phyloP scores from a whole-genome alignment of 2,113 vertebrate species.

The Etia nguti region DNA sequence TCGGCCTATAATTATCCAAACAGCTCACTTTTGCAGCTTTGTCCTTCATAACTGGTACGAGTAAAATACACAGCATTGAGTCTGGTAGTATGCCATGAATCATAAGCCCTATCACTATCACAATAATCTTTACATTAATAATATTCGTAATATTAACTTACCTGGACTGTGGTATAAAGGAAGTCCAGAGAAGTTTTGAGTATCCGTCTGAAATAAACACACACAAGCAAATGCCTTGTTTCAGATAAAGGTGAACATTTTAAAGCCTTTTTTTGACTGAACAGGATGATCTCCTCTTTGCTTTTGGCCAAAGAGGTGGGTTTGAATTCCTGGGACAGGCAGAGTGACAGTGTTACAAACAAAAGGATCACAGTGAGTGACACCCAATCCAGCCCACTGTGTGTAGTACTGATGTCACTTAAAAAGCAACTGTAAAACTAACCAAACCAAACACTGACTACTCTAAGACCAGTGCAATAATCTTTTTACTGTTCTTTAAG shows the following conservation, averaged over 20 bases:
- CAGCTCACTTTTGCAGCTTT: too few species aligned
- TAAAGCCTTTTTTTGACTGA: neutral
- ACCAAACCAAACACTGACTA: neutral
- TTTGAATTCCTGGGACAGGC: slow-evolving; percentile 14
- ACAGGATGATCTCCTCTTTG: neutral
- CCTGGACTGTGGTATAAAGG: neutral
- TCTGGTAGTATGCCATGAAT: too few species aligned
- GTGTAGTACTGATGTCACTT: neutral
- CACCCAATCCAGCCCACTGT: slow-evolving; percentile 43
- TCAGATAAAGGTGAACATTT: neutral
- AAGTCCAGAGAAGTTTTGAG: neutral
- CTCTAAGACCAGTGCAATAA: neutral
- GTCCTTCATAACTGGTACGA: too few species aligned
- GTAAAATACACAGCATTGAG: too few species aligned
- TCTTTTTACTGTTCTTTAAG: neutral
- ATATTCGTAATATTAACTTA: neutral
- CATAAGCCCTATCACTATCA: too few species aligned
- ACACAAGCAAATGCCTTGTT: neutral
- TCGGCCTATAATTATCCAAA: too few species aligned
- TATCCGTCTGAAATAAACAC: neutral
- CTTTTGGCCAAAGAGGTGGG: neutral
- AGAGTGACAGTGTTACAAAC: slow-evolving; percentile 23
- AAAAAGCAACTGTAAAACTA: neutral
- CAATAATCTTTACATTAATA: too few species aligned
- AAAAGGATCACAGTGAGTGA: slow-evolving; percentile 47